Base-by-base conservation (phyloP, 2,113 vertebrate species). In the Chlamydotis undulata region DNA sequence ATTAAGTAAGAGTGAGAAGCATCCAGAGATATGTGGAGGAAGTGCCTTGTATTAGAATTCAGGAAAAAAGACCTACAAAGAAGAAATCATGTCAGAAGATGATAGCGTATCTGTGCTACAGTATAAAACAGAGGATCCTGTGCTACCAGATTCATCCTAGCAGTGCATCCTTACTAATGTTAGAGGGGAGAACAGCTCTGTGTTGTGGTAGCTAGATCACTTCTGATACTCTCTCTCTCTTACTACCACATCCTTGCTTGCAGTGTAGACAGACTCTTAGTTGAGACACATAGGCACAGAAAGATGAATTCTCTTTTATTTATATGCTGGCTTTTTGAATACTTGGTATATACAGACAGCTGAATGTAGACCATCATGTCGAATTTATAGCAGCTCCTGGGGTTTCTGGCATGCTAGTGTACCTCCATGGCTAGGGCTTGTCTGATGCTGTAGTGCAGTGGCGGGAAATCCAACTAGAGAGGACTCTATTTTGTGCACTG, bases 31-130 rank as follows among this genome's bases (percentile, higher is more conserved):
- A 22, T 78, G 7, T 55, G 73, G 17, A 84, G 25, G 41, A 43
- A 5, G 26, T 76, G 53, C 26, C 33, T 90, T 0, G 13, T 59
- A 71, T 59, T 57, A 61, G 71, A 75, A 70, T 68, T 22, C 3
- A 9, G 8, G 22, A 5, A 8, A 60, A 43, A 2, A 1, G 1
- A 1, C 13, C 28, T 70, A 33, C 12, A 50, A 55, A 61, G 61
- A 63, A 33, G 47, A 85, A n/a, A n/a, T 18, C 5, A 4, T 26
- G 19, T 39, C 70, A 74, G 73, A 41, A 77, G 45, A 61, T 83
- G 57, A 59, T 7, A 57, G 5, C 1, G 0, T 43, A 10, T 49
- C 19, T 29, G 1, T 55, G 16, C 47, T 64, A 4, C 22, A 13
- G 0, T 24, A 9, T 26, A 29, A 50, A 79, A 5, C 31, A 59